Evolutionary conservation across 35 echinoderm and acorn worm species (phyloP).

Genomic region (Heliocidaris tuberculata): DNA sequence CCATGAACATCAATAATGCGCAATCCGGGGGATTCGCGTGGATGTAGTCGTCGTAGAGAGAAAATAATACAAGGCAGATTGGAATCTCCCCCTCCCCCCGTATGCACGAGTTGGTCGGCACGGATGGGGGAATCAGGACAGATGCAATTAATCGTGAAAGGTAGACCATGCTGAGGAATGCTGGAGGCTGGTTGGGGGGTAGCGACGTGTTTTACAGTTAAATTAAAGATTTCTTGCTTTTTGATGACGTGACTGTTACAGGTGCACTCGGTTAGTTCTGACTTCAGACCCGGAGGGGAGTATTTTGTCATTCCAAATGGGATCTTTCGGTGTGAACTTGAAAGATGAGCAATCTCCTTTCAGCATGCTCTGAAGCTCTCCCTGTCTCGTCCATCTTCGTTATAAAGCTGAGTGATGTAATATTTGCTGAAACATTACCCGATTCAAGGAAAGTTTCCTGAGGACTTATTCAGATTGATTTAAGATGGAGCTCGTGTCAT

Average conservation of each 20-base stretch:
- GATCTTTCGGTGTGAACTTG: background rate
- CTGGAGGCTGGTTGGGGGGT: background rate
- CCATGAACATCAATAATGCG: conserved; percentile 16
- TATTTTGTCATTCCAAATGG: background rate
- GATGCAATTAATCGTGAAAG: background rate
- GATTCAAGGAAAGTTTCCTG: background rate
- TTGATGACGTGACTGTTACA: background rate
- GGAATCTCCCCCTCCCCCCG: background rate
- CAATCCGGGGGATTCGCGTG: background rate
- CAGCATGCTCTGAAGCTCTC: background rate
- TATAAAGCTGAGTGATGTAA: background rate
- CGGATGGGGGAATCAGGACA: background rate
- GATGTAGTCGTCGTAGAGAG: background rate
- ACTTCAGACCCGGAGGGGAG: background rate
- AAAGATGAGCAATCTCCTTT: background rate
- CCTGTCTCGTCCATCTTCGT: background rate
- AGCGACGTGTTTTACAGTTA: background rate
- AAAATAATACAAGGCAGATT: background rate
- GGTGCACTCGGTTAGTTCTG: background rate
- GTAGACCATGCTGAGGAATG: background rate
- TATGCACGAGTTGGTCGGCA: background rate
- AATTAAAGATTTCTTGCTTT: conserved; percentile 12
- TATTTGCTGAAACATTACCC: background rate
- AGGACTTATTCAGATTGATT: no score
- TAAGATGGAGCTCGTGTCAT: background rate